phyloP scores from a whole-genome alignment of 2,888 invertebrate species.

The Resseliella maxima region DNA sequence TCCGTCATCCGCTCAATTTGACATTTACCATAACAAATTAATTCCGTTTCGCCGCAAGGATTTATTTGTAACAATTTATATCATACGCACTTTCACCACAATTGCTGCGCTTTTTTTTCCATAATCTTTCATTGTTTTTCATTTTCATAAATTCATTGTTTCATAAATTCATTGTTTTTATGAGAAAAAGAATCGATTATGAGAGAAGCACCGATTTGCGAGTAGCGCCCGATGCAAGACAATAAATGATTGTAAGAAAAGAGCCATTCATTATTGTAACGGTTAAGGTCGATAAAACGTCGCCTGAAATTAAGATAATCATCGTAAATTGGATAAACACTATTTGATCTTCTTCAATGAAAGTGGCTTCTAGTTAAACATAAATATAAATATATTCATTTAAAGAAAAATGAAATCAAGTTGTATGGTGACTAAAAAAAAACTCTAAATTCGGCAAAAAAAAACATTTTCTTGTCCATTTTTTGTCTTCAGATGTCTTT shows the following conservation, averaged over 20 bases:
- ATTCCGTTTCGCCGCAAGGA: slow-evolving; percentile 30
- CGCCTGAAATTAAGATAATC: slow-evolving; percentile 31
- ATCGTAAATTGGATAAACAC: slow-evolving; percentile 24
- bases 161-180: background rate
- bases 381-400: too few species aligned
- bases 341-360: background rate
- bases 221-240: too few species aligned
- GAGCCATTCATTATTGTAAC: background rate
- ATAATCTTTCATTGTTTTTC: background rate
- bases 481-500: too few species aligned
- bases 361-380: background rate
- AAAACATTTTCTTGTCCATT: too few species aligned
- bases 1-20: background rate
- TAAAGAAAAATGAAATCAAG: too few species aligned
- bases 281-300: background rate
- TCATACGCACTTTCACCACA: background rate
- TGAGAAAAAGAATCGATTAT: background rate
- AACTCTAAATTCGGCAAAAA: too few species aligned
- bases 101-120: background rate
- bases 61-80: slow-evolving; percentile 8
- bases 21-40: slow-evolving; percentile 10
- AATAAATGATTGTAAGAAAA: too few species aligned
- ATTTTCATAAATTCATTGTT: background rate
- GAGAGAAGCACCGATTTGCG: too few species aligned
- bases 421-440: too few species aligned